Evolutionary conservation across 2,888 invertebrate genomes (phyloP).

Genomic region (Seira ritae): DNA sequence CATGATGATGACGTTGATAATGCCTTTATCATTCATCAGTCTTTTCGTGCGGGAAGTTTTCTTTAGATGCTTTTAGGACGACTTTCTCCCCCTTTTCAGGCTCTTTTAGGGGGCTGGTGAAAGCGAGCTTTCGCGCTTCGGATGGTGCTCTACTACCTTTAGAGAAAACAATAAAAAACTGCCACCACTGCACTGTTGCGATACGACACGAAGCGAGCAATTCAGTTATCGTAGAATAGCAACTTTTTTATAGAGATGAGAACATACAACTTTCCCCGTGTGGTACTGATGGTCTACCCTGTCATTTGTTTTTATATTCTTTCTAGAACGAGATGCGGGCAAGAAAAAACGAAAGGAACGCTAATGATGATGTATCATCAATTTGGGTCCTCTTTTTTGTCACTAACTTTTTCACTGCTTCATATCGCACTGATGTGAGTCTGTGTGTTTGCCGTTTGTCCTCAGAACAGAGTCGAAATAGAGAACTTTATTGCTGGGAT

Average conservation of each 20-base stretch:
- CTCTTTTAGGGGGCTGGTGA: neutral
- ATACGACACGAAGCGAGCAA: neutral
- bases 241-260: neutral
- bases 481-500: too few relatives aligned
- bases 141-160: neutral
- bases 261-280: neutral
- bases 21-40: neutral
- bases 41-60: neutral
- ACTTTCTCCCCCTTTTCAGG: neutral
- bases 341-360: constrained; percentile 10
- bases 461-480: too few relatives aligned
- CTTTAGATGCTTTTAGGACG: too few relatives aligned
- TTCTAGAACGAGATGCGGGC: neutral
- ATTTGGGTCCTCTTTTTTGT: constrained; percentile 38
- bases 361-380: constrained; percentile 60
- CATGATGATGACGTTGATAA: neutral
- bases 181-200: neutral
- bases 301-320: neutral
- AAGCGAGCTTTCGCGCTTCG: constrained; percentile 1
- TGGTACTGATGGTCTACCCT: neutral
- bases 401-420: neutral
- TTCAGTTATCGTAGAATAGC: neutral
- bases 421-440: too few relatives aligned
- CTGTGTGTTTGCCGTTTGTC: too few relatives aligned
- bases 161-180: constrained; percentile 4